A percentile compares a stretch with the other conserved stretches of the same genome.
Evolutionary conservation across 2,888 invertebrate genomes (phyloP).

Genomic region (Pyrgus malvae): DNA sequence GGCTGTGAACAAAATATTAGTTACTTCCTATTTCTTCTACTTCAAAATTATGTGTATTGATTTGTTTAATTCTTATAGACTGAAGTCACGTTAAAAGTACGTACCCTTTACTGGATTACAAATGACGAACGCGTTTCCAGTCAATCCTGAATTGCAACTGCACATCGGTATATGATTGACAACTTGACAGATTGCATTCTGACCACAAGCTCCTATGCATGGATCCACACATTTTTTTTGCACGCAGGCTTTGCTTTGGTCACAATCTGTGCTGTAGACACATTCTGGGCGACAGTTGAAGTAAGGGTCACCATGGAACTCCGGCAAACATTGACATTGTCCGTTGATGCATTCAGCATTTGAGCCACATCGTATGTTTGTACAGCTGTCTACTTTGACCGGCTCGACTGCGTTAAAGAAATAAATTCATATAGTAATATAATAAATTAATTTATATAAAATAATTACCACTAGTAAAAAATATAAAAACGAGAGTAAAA

Average conservation of each 20-base stretch:
- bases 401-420: conserved; percentile 52
- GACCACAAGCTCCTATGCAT: conserved; percentile 87
- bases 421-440: conserved; percentile 1
- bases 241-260: conserved; percentile 85
- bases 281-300: conserved; percentile 90
- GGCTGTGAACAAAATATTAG: conserved; percentile 40
- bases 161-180: conserved; percentile 86
- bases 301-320: conserved; percentile 89
- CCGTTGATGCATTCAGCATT: conserved; percentile 85
- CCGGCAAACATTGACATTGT: conserved; percentile 86
- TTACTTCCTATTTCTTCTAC: not conserved
- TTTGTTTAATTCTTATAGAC: too few species aligned
- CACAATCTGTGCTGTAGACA: conserved; percentile 88
- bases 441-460: too few species aligned
- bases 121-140: conserved; percentile 79
- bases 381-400: conserved; percentile 82
- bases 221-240: conserved; percentile 89
- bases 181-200: conserved; percentile 81
- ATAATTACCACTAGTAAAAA: too few species aligned
- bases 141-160: conserved; percentile 84
- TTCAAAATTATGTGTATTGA: too few species aligned
- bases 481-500: too few species aligned
- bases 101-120: conserved; percentile 82
- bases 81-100: too few species aligned
- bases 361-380: conserved; percentile 86